These are phyloP conservation scores for Sebastes iracundus DNA, from an alignment of 2,797 vertebrate genomes.

Conservation along the genomic window DNA sequence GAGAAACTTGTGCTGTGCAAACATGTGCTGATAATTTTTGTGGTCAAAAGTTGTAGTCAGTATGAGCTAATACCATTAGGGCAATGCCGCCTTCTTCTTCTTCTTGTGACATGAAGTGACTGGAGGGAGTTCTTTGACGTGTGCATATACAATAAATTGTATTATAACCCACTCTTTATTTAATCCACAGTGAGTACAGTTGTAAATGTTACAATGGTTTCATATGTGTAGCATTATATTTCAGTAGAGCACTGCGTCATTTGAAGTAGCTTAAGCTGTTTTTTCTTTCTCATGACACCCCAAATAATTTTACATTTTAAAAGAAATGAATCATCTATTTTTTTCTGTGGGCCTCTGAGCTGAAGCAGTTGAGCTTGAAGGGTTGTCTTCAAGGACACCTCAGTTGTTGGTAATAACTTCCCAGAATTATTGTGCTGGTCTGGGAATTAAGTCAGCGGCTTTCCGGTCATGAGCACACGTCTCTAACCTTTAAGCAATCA, in stretches of 20 bases:
- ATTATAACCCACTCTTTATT: not conserved
- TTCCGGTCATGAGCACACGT: conserved; percentile 26
- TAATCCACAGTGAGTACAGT: not conserved
- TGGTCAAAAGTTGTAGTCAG: not conserved
- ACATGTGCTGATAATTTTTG: not conserved
- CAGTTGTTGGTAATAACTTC: conserved; percentile 2
- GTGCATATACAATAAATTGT: not conserved
- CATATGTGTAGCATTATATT: not conserved
- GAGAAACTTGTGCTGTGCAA: not conserved
- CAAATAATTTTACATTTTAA: not conserved
- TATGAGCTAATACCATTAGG: not conserved
- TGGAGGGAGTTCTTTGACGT: not conserved
- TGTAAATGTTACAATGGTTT: not conserved
- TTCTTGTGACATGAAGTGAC: not conserved
- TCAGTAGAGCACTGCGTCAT: not conserved
- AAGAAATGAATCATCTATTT: not conserved
- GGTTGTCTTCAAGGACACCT: not conserved
- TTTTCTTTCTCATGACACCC: not conserved
- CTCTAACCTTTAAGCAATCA: conserved; percentile 10
- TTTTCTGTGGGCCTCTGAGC: not conserved
- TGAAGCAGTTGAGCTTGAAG: not conserved
- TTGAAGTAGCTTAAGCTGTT: not conserved
- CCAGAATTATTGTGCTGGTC: not conserved
- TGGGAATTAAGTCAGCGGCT: not conserved
- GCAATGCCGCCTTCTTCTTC: not conserved